Percentiles rank a stretch among this genome's conserved stretches.
Evolutionary conservation across 2,797 vertebrate species (phyloP).

Genomic region (Okamejei kenojei): DNA sequence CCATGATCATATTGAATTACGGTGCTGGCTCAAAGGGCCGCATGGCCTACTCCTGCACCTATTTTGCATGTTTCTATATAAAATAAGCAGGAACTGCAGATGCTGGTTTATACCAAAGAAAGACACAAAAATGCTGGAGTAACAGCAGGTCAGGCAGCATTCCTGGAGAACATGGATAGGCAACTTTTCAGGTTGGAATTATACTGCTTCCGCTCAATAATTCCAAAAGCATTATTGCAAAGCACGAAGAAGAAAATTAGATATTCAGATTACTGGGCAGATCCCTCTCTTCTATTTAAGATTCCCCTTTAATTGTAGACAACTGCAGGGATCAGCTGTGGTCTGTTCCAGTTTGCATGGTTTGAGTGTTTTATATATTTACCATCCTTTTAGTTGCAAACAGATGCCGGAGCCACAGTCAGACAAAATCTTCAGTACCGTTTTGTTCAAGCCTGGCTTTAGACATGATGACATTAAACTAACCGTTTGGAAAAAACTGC

Average conservation of each 20-base stretch:
- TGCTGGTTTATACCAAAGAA: too few relatives aligned
- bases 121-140: too few relatives aligned
- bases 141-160: too few relatives aligned
- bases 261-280: background rate
- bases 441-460: slow-evolving; percentile 71
- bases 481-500: slow-evolving; percentile 70
- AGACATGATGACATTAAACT: slow-evolving; percentile 74
- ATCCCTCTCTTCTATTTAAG: background rate
- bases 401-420: slow-evolving; percentile 52
- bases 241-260: background rate
- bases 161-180: too few relatives aligned
- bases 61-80: too few relatives aligned
- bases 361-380: background rate
- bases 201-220: background rate
- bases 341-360: background rate
- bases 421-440: slow-evolving; percentile 58
- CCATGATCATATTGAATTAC: too few relatives aligned
- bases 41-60: too few relatives aligned
- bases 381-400: slow-evolving; percentile 39
- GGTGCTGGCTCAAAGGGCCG: too few relatives aligned
- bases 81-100: too few relatives aligned
- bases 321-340: background rate
- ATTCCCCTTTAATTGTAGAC: background rate
- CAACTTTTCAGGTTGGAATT: too few relatives aligned
- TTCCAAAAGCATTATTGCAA: background rate